Percentiles rank a stretch among this genome's conserved stretches.
These are phyloP conservation scores for Galaxias olidus DNA, from an alignment of 2,797 vertebrate species.

Conservation along the genomic window DNA sequence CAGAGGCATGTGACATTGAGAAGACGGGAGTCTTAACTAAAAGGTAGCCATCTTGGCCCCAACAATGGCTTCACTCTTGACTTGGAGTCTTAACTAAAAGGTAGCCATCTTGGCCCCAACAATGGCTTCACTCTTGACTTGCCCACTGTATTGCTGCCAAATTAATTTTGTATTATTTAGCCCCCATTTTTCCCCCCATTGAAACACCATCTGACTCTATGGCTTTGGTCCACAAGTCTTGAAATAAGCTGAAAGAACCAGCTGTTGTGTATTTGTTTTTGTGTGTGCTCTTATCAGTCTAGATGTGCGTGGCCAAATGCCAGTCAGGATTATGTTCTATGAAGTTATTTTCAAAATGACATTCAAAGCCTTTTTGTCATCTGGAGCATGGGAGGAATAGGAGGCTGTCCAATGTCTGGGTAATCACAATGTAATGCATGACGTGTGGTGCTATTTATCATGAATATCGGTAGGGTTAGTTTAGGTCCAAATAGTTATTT, in stretches of 20 bases:
- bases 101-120: constrained; percentile 48
- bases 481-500: too few relatives aligned
- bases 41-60: constrained; percentile 54
- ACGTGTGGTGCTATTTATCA: too few relatives aligned
- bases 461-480: too few relatives aligned
- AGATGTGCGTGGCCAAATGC: not conserved
- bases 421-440: too few relatives aligned
- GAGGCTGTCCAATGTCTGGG: too few relatives aligned
- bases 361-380: not conserved
- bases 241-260: constrained; percentile 27
- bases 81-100: constrained; percentile 51
- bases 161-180: constrained; percentile 41
- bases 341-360: not conserved
- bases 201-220: constrained; percentile 15
- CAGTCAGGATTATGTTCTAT: not conserved
- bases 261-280: constrained; percentile 21
- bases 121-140: constrained; percentile 36
- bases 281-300: too few relatives aligned
- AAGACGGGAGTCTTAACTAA: constrained; percentile 49
- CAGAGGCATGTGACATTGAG: constrained; percentile 4
- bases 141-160: constrained; percentile 33
- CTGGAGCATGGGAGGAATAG: not conserved
- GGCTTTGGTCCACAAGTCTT: constrained; percentile 36
- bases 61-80: constrained; percentile 34
- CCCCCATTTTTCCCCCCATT: constrained; percentile 27